These are phyloP conservation scores for Drosophila asahinai DNA, from an alignment of 1,140 invertebrate genomes.

Conservation along the genomic window DNA sequence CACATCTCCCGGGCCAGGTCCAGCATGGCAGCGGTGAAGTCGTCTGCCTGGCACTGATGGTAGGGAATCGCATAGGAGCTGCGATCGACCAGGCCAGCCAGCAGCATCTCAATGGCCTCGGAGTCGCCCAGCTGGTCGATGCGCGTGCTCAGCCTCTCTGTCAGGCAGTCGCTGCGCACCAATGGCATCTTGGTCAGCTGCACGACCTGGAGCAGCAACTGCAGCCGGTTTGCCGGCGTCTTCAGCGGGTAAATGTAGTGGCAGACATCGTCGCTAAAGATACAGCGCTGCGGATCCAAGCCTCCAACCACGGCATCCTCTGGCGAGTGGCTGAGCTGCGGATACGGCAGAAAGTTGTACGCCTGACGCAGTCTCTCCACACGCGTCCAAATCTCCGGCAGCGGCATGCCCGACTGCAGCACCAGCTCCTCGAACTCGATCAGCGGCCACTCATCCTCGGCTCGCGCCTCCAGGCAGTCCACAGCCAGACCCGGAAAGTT, in stretches of 20 bases:
- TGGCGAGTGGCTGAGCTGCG: slow-evolving; percentile 19
- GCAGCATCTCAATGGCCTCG: slow-evolving; percentile 85
- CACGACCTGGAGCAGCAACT: slow-evolving; percentile 86
- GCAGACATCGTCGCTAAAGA: slow-evolving; percentile 88
- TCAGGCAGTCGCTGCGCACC: slow-evolving; percentile 85
- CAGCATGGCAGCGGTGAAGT: slow-evolving; percentile 41
- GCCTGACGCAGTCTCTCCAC: slow-evolving; percentile 88
- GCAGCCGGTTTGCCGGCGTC: slow-evolving; percentile 86
- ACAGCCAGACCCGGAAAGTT: slow-evolving; percentile 86
- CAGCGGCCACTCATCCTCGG: slow-evolving; percentile 86
- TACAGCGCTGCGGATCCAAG: slow-evolving; percentile 87
- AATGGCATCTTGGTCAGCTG: slow-evolving; percentile 87
- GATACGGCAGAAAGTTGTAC: slow-evolving; percentile 87
- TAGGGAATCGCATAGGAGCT: slow-evolving; percentile 26
- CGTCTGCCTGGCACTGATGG: background rate
- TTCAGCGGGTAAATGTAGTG: slow-evolving; percentile 89
- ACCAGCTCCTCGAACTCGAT: slow-evolving; percentile 88
- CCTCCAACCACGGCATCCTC: slow-evolving; percentile 64
- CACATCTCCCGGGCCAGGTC: slow-evolving; percentile 71
- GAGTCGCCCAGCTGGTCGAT: slow-evolving; percentile 84
- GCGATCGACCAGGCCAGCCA: slow-evolving; percentile 48
- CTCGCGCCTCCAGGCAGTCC: slow-evolving; percentile 84
- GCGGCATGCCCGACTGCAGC: slow-evolving; percentile 87
- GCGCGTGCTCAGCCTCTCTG: slow-evolving; percentile 75
- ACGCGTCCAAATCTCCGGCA: slow-evolving; percentile 89